Conservation (phyloP, 2,797 vertebrate genomes). For the Limnodromus scolopaceus region DNA sequence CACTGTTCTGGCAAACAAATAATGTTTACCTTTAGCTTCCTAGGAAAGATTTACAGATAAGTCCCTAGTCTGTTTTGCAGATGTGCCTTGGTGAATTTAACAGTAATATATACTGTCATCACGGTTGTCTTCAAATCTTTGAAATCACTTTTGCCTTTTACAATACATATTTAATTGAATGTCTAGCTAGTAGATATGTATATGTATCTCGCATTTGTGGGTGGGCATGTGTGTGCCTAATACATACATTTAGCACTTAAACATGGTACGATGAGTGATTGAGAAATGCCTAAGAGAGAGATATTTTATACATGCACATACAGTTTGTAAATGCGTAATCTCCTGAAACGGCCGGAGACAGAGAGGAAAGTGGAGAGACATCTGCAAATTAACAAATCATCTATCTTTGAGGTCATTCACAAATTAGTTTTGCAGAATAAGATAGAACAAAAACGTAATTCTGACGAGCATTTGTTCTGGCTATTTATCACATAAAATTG, state of each 20-base stretch:
- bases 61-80: slow-evolving; percentile 72
- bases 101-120: slow-evolving; percentile 64
- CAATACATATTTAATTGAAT: slow-evolving; percentile 69
- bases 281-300: slow-evolving; percentile 64
- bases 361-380: slow-evolving; percentile 49
- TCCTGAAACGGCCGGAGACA: slow-evolving; percentile 21
- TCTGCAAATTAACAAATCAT: slow-evolving; percentile 74
- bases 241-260: slow-evolving; percentile 62
- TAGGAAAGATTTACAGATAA: slow-evolving; percentile 57
- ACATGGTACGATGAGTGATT: slow-evolving; percentile 51
- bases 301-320: slow-evolving; percentile 36
- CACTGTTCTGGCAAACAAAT: slow-evolving; percentile 50
- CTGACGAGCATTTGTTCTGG: slow-evolving; percentile 64
- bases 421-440: slow-evolving; percentile 75
- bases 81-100: slow-evolving; percentile 71
- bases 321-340: slow-evolving; percentile 21
- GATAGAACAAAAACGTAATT: slow-evolving; percentile 70
- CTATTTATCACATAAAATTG: slow-evolving; percentile 71
- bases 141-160: slow-evolving; percentile 69
- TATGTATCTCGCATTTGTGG: slow-evolving; percentile 68
- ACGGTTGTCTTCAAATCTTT: slow-evolving; percentile 66
- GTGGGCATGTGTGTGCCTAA: slow-evolving; percentile 65
- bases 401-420: slow-evolving; percentile 62
- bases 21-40: slow-evolving; percentile 58
- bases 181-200: slow-evolving; percentile 70